A percentile compares a stretch with the other conserved stretches of the same genome.
These are phyloP conservation scores for Sarcophaga caerulescens DNA, from an alignment of 2,888 invertebrate species.

Conservation along the genomic window DNA sequence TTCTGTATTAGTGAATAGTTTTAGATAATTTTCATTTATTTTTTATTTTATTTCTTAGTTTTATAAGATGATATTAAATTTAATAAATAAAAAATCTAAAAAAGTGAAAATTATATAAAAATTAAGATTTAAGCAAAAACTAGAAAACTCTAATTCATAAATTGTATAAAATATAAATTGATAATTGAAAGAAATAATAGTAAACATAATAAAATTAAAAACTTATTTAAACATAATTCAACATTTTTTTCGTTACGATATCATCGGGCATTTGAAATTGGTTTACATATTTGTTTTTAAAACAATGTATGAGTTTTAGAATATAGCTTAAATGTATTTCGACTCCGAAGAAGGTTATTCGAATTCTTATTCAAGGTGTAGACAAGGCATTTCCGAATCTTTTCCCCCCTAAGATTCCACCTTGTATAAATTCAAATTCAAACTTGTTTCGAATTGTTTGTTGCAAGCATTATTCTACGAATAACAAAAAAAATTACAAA, in stretches of 20 bases:
- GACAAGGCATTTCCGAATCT: too few species aligned
- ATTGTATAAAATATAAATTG: conserved; percentile 50
- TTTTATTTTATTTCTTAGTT: conserved; percentile 63
- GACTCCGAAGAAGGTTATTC: too few species aligned
- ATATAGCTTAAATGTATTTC: too few species aligned
- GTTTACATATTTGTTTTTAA: too few species aligned
- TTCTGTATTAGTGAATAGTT: conserved; percentile 69
- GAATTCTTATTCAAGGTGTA: too few species aligned
- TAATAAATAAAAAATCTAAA: conserved; percentile 36
- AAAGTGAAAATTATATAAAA: conserved; percentile 30
- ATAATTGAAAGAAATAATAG: conserved; percentile 55
- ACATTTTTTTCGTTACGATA: not conserved
- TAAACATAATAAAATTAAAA: conserved; percentile 45
- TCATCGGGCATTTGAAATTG: not conserved
- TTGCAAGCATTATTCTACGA: too few species aligned
- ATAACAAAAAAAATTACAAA: too few species aligned
- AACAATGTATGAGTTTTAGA: too few species aligned
- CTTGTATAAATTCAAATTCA: too few species aligned
- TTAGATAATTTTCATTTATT: conserved; percentile 40
- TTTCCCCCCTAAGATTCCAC: too few species aligned
- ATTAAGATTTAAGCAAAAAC: conserved; percentile 46
- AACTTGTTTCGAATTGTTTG: too few species aligned
- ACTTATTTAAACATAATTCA: conserved; percentile 6
- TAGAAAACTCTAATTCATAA: conserved; percentile 36
- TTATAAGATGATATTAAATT: conserved; percentile 63